Conservation (phyloP, 2,113 vertebrate species). For the Sardina pilchardus region DNA sequence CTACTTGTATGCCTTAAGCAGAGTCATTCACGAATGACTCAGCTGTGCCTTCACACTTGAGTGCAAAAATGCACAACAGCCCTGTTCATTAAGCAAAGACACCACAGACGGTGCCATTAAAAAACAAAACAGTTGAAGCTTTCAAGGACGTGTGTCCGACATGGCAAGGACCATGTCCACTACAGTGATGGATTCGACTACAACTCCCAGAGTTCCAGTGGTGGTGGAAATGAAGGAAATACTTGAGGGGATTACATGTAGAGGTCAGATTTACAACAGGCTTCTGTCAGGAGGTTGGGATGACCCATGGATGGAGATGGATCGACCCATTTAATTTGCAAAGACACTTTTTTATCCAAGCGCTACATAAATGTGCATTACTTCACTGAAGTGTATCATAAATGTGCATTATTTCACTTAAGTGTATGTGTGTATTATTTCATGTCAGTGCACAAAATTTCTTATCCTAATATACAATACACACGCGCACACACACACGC, state of each 20-base stretch:
- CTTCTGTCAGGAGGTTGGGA: background rate
- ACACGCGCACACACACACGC: conserved; percentile 24
- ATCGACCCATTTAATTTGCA: background rate
- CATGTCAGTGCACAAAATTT: background rate
- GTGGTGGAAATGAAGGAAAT: background rate
- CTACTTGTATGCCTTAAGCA: background rate
- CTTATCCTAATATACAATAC: background rate
- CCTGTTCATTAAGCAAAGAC: background rate
- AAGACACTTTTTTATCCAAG: background rate
- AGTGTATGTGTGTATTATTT: too few relatives aligned
- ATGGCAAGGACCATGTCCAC: background rate
- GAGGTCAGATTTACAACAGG: background rate
- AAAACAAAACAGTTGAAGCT: background rate
- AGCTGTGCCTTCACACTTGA: conserved; percentile 6
- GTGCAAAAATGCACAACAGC: conserved; percentile 15
- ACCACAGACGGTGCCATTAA: too few relatives aligned
- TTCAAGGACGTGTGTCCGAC: background rate
- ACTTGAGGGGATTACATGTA: background rate
- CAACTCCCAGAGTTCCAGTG: background rate
- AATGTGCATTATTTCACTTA: too few relatives aligned
- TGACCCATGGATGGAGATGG: background rate
- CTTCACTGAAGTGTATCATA: background rate
- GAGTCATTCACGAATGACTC: background rate
- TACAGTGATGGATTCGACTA: background rate
- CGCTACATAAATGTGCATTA: background rate